phyloP scores from a whole-genome alignment of 2,797 vertebrate genomes.

The Microcaecilia unicolor region DNA sequence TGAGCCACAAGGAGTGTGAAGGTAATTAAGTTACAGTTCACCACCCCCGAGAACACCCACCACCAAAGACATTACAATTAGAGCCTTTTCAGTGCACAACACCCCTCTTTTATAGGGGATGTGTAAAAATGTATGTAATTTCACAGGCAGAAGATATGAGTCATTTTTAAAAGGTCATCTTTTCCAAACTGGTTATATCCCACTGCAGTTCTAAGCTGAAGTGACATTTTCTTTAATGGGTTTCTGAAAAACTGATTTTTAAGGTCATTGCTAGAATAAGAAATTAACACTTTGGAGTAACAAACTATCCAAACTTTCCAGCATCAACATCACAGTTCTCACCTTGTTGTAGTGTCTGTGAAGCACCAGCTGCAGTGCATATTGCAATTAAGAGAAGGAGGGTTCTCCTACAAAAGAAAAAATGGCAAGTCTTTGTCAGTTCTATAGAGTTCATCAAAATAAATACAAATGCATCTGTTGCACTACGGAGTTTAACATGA shows the following conservation, averaged over 20 bases:
- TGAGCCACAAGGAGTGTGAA: slow-evolving; percentile 48
- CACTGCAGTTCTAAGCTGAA: too few species aligned
- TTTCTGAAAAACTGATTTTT: slow-evolving; percentile 3
- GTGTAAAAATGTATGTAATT: slow-evolving; percentile 60
- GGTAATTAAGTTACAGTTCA: slow-evolving; percentile 41
- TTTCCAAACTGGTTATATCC: slow-evolving; percentile 39
- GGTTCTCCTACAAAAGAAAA: slow-evolving; percentile 63
- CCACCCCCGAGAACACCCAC: slow-evolving; percentile 60
- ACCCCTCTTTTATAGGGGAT: slow-evolving; percentile 45
- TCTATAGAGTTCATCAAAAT: too few species aligned
- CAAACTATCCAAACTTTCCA: not conserved
- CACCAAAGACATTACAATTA: slow-evolving; percentile 51
- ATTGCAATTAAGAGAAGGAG: slow-evolving; percentile 77
- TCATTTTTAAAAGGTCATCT: slow-evolving; percentile 57
- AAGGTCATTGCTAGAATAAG: slow-evolving; percentile 10
- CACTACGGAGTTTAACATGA: too few species aligned
- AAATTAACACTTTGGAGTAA: not conserved
- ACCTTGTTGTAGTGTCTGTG: slow-evolving; percentile 67
- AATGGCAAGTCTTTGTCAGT: too few species aligned
- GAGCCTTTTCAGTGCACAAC: slow-evolving; percentile 50
- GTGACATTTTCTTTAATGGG: slow-evolving; percentile 22
- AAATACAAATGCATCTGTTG: too few species aligned
- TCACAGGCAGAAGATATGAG: slow-evolving; percentile 46
- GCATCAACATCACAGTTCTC: slow-evolving; percentile 19
- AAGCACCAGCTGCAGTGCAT: slow-evolving; percentile 72